These are phyloP conservation scores for Pterophyllum scalare DNA, from an alignment of 2,113 vertebrate genomes.

Conservation along the genomic window DNA sequence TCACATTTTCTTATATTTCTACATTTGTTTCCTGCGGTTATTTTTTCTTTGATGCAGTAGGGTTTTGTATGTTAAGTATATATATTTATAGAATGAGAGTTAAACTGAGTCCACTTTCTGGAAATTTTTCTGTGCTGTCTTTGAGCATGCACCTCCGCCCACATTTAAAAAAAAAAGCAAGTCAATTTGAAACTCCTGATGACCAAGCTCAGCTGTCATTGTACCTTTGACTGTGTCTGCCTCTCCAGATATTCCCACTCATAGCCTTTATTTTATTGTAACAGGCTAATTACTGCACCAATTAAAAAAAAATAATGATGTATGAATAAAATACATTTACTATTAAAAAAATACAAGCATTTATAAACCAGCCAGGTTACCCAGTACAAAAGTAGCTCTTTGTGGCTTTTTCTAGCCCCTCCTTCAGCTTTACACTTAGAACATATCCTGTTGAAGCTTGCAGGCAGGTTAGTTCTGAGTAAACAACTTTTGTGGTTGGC, in stretches of 20 bases:
- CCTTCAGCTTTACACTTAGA: background rate
- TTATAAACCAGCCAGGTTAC: background rate
- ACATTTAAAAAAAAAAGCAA: background rate
- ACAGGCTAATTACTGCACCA: rapidly evolving
- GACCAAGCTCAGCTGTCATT: background rate
- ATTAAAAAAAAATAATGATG: rapidly evolving
- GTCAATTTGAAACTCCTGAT: constrained; percentile 4
- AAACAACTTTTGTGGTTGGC: constrained; percentile 6
- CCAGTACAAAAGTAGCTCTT: background rate
- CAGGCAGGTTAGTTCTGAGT: constrained; percentile 1
- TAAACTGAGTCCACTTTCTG: background rate
- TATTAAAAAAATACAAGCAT: rapidly evolving
- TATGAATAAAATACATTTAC: background rate
- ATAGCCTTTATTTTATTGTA: background rate
- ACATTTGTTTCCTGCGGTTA: too few relatives aligned
- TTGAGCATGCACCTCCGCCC: background rate
- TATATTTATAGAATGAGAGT: background rate
- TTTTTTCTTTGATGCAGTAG: rapidly evolving
- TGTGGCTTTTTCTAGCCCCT: background rate
- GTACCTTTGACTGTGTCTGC: background rate
- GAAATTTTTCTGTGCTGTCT: background rate
- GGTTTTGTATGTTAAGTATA: background rate
- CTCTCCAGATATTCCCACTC: background rate
- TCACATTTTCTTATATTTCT: too few relatives aligned
- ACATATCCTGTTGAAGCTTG: constrained; percentile 28